Evolutionary conservation across 2,113 vertebrate genomes (phyloP).

Genomic region (Phainopepla nitens): DNA sequence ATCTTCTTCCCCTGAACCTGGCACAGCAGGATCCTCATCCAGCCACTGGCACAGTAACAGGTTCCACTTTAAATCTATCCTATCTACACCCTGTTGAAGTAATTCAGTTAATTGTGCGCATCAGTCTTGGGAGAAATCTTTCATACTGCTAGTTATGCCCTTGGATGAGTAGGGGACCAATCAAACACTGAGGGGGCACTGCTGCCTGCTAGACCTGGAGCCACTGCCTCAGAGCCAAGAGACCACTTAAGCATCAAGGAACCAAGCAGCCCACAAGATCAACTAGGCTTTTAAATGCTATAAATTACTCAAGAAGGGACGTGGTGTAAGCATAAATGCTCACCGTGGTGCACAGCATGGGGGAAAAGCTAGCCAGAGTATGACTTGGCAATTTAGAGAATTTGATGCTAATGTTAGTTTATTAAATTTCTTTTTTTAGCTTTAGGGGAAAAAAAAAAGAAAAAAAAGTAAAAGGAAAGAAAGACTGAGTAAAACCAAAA

Average conservation of each 20-base stretch:
- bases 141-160: constrained; percentile 44
- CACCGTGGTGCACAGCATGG: neutral
- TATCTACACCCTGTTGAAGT: constrained; percentile 48
- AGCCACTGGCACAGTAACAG: constrained; percentile 58
- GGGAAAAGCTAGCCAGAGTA: neutral
- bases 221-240: neutral
- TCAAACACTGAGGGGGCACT: neutral
- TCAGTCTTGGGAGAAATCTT: constrained; percentile 62
- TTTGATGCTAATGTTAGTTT: neutral
- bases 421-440: neutral
- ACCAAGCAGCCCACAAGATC: neutral
- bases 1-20: constrained; percentile 43
- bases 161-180: constrained; percentile 12
- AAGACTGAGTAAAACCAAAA: neutral
- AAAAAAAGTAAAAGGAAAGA: neutral
- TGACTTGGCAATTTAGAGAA: constrained; percentile 1
- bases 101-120: constrained; percentile 71
- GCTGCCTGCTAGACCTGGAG: constrained; percentile 7
- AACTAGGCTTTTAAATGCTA: neutral
- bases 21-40: constrained; percentile 52
- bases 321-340: neutral
- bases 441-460: neutral
- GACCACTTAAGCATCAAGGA: neutral
- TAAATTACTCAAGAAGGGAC: neutral
- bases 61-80: constrained; percentile 66